Base-by-base conservation (phyloP, 1,140 invertebrate species). In the Lasaia peninsularis region DNA sequence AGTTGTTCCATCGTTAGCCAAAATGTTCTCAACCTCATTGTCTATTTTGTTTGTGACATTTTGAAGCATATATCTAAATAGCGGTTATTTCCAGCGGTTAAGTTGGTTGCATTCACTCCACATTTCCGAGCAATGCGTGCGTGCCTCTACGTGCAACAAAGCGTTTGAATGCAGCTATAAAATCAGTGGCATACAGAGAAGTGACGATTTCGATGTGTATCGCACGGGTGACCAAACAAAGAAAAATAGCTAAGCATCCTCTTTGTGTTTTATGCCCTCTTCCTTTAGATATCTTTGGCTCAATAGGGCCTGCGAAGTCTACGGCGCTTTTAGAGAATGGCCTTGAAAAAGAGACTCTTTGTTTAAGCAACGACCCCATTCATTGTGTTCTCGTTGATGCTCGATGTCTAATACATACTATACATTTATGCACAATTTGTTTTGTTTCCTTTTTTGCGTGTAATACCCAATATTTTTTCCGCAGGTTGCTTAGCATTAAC, bases 381-480 rank as follows among this genome's bases (percentile, higher is more conserved):
- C 11, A 14, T 20, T 20, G 61, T n/a, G 32, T n/a, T 10, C 11
- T 24, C 9, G 20, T 58, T n/a, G 14, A 21, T 7, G 34, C 37
- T 32, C 14, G 24, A 9, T 63, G 21, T 32, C 32, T 40, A 7
- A 31, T 16, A 44, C 62, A 63, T 8, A 20, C 31, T 9, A 56
- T 49, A 32, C 62, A 63, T 44, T 59, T 21, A 1, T 40, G 44
- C 8, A 37, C 20, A 11, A n/a, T 18, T 28, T 52, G 37, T 16
- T 59, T 63, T 0, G 52, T 37, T 34, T 56, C 20, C 0, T 18
- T 11, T 53, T 56, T 63, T 4, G 52, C 18, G 8, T 33, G 24
- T 20, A 63, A 28, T 7, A 63, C 55, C 61, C 61, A 63, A 44
- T 58, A 63, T 1, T 14, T 18, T 9, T n/a, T 20, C 6, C 52